Evolutionary conservation across 2,113 vertebrate genomes (phyloP), one percentile per base, ranked within the genome.

Genomic region (Gymnobelideus leadbeateri): DNA sequence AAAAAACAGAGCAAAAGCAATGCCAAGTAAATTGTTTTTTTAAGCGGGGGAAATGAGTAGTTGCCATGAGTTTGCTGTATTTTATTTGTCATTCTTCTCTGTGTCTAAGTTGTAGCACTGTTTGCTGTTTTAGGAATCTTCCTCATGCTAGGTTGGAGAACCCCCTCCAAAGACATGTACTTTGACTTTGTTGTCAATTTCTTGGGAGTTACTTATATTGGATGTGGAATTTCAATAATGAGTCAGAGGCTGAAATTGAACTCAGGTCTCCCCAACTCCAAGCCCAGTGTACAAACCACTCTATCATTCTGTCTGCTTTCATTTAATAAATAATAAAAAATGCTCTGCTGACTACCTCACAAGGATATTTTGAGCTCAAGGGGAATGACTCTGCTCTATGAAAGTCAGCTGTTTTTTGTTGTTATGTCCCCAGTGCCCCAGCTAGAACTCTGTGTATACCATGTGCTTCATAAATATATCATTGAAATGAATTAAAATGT

Each of bases 111-210:
- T 51, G 14, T 47, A 12, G 89, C 25, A 28, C 28, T 50, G 25
- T 49, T 47, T 47, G 23, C 89, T 90, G 26, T 47, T 90, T 0
- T 50, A 26, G 28, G 47, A 28, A 90, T 90, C n/a, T 43, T 84
- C n/a, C n/a, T 43, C 61, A 77, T n/a, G 4, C 37, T 16, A 77
- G 3, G 37, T 16, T 19, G 37, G 61, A 68, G 31, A 68, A 68
- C 14, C 37, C 68, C n/a, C 37, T n/a, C 4, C n/a, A 77, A 5
- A 21, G 68, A 43, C 16, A 21, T 84, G n/a, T 94, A 92, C 52
- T 91, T 95, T 53, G 50, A 89, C 61, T 95, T 97, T 95, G 46
- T 24, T 94, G 16, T 91, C 92, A 95, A 94, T 5, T 91, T 95
- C n/a, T 84, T 84, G 68, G 68, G 37, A 84, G 2, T 84, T 23